Evolutionary conservation across 2,888 invertebrate species (phyloP), one percentile per base, ranked within the genome.

Genomic region (Kuschelorhynchus macadamiae): DNA sequence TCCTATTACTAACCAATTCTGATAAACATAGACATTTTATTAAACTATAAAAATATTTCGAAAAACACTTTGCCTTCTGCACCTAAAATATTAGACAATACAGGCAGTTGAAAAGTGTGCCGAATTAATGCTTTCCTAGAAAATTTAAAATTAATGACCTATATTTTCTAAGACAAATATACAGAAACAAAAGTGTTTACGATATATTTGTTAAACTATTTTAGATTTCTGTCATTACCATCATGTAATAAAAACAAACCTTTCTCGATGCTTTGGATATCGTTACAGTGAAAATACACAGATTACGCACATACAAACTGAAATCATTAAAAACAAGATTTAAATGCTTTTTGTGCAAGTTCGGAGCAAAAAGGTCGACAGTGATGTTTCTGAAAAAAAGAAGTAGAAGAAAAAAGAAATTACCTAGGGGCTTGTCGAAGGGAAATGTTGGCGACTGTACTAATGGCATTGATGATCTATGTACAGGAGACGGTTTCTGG

Each of bases 351-450:
- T 69, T 71, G 56, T 56, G 62, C 53, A 30, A 59, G 69, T 42
- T 52, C 20, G 50, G 46, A 56, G 46, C 42, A 67, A 71, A 71
- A 73, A 72, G 59, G 71, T 70, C 55, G 57, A 59, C 71, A 75
- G 76, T 75, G 70, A 76, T 77, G 77, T 70, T 71, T 62, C 64
- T 73, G 71, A 71, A 72, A 74, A 72, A 70, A 65, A 62, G 72
- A 62, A 73, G 56, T 66, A 71, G 67, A 62, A 72, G 61, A 39
- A 74, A 69, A 70, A 67, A 50, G 60, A 69, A 57, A 57, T 62
- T 61, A 30, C 57, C 57, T 56, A 52, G 33, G 46, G 20, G 53
- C 12, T 30, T 39, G 65, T 17, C 49, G 41, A 67, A 53, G 60
- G 72, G 75, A 71, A 71, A 76, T 77, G 57, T 12, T 46, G 75